Conservation (phyloP, 1,140 invertebrate species). For the Hylyphantes graminicola region DNA sequence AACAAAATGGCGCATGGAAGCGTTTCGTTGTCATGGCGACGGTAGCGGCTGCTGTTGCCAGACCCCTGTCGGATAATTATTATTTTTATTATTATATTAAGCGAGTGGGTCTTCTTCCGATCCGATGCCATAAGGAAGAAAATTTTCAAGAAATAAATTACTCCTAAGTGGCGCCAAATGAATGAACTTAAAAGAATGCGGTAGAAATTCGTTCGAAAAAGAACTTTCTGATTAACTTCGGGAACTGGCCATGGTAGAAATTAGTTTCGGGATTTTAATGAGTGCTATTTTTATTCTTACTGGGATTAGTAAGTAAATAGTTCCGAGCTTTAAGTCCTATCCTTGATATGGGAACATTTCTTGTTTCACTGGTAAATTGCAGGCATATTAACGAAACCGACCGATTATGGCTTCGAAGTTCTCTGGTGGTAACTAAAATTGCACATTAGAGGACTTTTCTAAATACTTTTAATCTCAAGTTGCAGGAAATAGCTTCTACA, state of each 20-base stretch:
- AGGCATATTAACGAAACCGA: slow-evolving; percentile 36
- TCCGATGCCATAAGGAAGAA: slow-evolving; percentile 39
- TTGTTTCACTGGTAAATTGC: slow-evolving; percentile 23
- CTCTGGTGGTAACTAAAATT: background rate
- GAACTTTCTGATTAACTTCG: slow-evolving; percentile 57
- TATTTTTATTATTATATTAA: slow-evolving; percentile 50
- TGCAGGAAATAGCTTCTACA: no score
- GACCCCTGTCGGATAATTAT: slow-evolving; percentile 43
- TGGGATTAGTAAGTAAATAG: slow-evolving; percentile 48
- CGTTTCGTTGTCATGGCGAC: slow-evolving; percentile 40
- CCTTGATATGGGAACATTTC: background rate
- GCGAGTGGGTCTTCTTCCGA: slow-evolving; percentile 33
- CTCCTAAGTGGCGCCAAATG: slow-evolving; percentile 56
- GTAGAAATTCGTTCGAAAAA: slow-evolving; percentile 33
- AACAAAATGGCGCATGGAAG: slow-evolving; percentile 51
- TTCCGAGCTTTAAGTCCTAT: slow-evolving; percentile 7
- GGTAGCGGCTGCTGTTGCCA: slow-evolving; percentile 37
- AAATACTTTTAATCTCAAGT: slow-evolving; percentile 4
- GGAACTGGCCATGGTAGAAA: slow-evolving; percentile 49
- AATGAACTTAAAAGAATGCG: slow-evolving; percentile 56
- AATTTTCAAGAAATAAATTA: slow-evolving; percentile 56
- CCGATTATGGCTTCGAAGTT: slow-evolving; percentile 8
- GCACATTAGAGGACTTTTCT: background rate
- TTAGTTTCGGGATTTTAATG: slow-evolving; percentile 58
- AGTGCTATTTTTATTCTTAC: slow-evolving; percentile 46